phyloP scores from a whole-genome alignment of 2,888 invertebrate genomes.

The Carabus problematicus region DNA sequence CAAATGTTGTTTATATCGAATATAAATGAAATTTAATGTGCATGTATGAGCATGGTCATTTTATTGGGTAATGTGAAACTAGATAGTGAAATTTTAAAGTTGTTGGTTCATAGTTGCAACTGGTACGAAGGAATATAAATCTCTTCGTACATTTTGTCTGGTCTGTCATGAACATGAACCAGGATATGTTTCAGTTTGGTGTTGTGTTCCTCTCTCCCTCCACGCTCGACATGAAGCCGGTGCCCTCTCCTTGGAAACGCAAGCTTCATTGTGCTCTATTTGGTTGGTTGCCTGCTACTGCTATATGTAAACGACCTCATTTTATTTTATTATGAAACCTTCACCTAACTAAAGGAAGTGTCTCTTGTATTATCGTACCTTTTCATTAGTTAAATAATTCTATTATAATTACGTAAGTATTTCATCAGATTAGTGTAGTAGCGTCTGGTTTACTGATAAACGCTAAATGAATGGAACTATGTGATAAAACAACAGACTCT shows the following conservation, averaged over 20 bases:
- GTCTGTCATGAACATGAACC: not conserved
- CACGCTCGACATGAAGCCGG: conserved; percentile 50
- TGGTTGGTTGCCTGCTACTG: conserved; percentile 62
- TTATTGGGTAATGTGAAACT: not conserved
- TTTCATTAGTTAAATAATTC: too few species aligned
- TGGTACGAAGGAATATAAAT: too few species aligned
- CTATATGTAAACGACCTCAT: conserved; percentile 41
- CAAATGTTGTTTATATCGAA: not conserved
- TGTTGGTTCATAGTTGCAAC: too few species aligned
- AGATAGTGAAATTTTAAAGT: not conserved
- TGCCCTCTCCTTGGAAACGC: conserved; percentile 48
- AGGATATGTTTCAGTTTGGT: conserved; percentile 43
- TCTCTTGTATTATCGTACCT: too few species aligned
- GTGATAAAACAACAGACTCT: too few species aligned
- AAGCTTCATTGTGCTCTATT: conserved; percentile 58
- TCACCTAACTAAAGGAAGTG: too few species aligned
- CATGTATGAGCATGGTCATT: not conserved
- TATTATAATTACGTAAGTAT: too few species aligned
- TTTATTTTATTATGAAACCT: too few species aligned
- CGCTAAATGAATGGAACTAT: too few species aligned
- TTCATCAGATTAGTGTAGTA: too few species aligned
- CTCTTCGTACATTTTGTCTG: too few species aligned
- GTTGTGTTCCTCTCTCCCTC: conserved; percentile 66
- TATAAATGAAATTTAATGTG: not conserved
- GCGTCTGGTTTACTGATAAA: too few species aligned